Percentiles rank a stretch among this genome's conserved stretches.
Conservation (phyloP, 1,140 invertebrate genomes). For the Planococcus citri region DNA sequence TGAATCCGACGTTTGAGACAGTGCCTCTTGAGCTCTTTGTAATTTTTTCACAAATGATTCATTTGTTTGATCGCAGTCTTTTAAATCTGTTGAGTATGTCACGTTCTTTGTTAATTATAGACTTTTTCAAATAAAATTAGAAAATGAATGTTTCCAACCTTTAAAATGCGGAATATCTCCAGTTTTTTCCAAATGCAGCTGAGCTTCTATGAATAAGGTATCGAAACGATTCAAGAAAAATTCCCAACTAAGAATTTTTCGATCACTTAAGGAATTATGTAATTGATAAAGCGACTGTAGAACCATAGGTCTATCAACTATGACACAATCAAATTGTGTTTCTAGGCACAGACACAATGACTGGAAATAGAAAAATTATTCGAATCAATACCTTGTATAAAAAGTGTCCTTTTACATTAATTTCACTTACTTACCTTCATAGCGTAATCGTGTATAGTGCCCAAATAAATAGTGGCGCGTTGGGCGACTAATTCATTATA, state of each 20-base stretch:
- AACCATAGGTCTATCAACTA: constrained; percentile 92
- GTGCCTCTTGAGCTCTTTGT: constrained; percentile 75
- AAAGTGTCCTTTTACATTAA: neutral
- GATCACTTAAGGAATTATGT: constrained; percentile 80
- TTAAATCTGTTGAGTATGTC: constrained; percentile 55
- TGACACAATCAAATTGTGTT: constrained; percentile 86
- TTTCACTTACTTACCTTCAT: constrained; percentile 47
- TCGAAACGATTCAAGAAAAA: constrained; percentile 98
- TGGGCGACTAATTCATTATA: constrained; percentile 88
- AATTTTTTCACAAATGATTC: constrained; percentile 81
- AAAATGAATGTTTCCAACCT: constrained; percentile 40
- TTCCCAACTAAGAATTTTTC: constrained; percentile 88
- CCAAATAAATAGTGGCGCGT: constrained; percentile 79
- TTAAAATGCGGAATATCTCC: constrained; percentile 68
- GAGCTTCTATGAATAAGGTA: constrained; percentile 86
- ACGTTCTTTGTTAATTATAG: too few species aligned
- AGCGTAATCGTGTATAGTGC: constrained; percentile 81
- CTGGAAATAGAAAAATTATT: constrained; percentile 37
- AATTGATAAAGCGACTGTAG: constrained; percentile 92
- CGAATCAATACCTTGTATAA: constrained; percentile 11
- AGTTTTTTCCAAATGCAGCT: constrained; percentile 72
- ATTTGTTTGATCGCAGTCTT: constrained; percentile 76
- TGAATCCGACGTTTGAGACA: constrained; percentile 51
- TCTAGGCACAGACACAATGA: constrained; percentile 74
- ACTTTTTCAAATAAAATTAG: neutral